Evolutionary conservation across 2,888 invertebrate genomes (phyloP), one percentile per base, ranked within the genome.

Genomic region (Rotaria macrura): DNA sequence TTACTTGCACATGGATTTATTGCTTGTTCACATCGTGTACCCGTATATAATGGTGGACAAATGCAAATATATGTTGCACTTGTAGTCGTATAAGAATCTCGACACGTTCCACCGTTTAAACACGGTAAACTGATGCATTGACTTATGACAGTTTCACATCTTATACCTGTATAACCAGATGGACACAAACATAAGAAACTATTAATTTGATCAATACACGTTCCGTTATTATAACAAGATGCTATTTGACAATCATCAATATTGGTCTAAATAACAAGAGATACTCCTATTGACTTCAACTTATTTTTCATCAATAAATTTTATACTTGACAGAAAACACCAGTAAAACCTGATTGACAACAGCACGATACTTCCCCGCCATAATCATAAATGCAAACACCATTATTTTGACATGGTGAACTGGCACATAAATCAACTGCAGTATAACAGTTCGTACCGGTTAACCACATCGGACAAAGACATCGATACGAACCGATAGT

Each of bases 301-400:
- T 10, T n/a, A n/a, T 25, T 25, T 43, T n/a, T 23, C 10, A 10
- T 43, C 3, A 12, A 12, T 47, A 10, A 40, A n/a, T n/a, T 38
- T 25, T n/a, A 43, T 79, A 79, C 79, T 25, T 43, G n/a, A 83
- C 86, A 86, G 29, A 12, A 34, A 5, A 25, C 20, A 29, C 86
- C 86, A 17, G 79, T 83, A 38, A 84, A 86, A 55, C 84, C 84
- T 43, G 52, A 20, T 52, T 84, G 86, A 83, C 86, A 89, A 14
- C 84, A 43, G 65, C 89, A 89, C 5, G 47, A 85, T 55, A 84
- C 87, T 12, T 54, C 20, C 17, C 83, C 86, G 40, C 47, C 72
- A 14, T 84, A 86, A 85, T 65, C 85, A 85, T 29, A 85, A 47
- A 85, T 34, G 83, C 85, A 86, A 47, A 85, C 38, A 43, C 84